Percentiles rank a stretch among this genome's conserved stretches.
Conservation (phyloP, 2,888 invertebrate species). For the Papilio elwesi region DNA sequence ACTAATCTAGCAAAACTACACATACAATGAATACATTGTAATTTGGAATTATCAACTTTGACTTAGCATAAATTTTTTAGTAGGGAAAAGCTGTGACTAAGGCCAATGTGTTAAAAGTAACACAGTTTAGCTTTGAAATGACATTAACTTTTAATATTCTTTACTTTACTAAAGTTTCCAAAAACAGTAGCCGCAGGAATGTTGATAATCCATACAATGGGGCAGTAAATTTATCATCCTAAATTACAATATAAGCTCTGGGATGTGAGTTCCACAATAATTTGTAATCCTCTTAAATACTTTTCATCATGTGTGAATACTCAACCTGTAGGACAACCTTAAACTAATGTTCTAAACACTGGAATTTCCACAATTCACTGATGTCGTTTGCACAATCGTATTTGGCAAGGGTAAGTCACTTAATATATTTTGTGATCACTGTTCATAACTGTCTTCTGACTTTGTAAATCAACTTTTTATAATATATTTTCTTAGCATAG, state of each 20-base stretch:
- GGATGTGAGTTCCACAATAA: constrained; percentile 24
- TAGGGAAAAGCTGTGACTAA: neutral
- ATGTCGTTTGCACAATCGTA: neutral
- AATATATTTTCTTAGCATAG: neutral
- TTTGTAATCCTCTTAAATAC: constrained; percentile 13
- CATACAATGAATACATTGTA: constrained; percentile 77
- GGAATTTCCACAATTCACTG: constrained; percentile 17
- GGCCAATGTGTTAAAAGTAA: neutral
- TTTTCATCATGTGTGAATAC: neutral
- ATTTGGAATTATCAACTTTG: constrained; percentile 59
- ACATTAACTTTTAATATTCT: neutral
- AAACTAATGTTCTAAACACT: constrained; percentile 1
- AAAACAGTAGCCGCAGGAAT: constrained; percentile 21
- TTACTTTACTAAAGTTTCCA: neutral
- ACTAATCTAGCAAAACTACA: constrained; percentile 75
- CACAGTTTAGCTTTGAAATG: constrained; percentile 6
- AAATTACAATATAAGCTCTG: constrained; percentile 36
- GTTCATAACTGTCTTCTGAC: neutral
- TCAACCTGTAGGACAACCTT: constrained; percentile 5
- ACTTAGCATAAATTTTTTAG: constrained; percentile 13
- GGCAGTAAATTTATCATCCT: constrained; percentile 22
- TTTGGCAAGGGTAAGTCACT: neutral
- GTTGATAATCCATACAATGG: constrained; percentile 34
- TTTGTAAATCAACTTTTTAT: neutral
- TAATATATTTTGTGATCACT: neutral